A percentile compares a stretch with the other conserved stretches of the same genome.
phyloP scores from a whole-genome alignment of 1,140 invertebrate genomes.

The Semibalanus balanoides region DNA sequence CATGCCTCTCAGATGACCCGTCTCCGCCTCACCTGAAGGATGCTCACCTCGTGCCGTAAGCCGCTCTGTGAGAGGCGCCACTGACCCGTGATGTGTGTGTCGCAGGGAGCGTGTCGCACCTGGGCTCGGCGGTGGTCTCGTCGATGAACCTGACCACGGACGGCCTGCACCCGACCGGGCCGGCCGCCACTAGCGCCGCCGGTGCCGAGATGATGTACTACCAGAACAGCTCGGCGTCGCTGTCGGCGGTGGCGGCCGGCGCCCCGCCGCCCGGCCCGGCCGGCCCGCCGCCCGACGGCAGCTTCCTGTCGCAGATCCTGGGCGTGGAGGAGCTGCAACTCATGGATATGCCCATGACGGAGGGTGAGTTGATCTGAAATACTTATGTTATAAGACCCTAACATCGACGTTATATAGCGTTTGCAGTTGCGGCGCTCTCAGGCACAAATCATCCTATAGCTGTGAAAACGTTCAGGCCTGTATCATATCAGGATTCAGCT shows the following conservation, averaged over 20 bases:
- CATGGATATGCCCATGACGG: constrained; percentile 77
- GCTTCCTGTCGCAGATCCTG: constrained; percentile 66
- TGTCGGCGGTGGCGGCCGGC: not conserved
- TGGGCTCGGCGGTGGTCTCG: constrained; percentile 59
- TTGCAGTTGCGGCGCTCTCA: too few relatives aligned
- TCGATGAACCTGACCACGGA: constrained; percentile 54
- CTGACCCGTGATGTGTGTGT: too few relatives aligned
- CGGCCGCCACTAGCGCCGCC: constrained; percentile 19
- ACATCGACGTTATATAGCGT: too few relatives aligned
- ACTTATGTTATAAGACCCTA: too few relatives aligned
- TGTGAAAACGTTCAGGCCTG: too few relatives aligned
- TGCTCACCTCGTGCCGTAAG: too few relatives aligned
- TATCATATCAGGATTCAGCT: too few relatives aligned
- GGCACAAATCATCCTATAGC: too few relatives aligned
- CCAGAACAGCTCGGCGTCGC: constrained; percentile 28
- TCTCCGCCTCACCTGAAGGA: too few relatives aligned
- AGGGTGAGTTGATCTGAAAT: constrained; percentile 55
- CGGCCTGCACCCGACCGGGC: constrained; percentile 23
- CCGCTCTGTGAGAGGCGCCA: too few relatives aligned
- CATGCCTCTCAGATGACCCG: too few relatives aligned
- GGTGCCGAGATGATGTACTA: constrained; percentile 47
- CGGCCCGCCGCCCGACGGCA: constrained; percentile 42
- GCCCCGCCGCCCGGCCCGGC: not conserved
- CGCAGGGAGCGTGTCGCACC: constrained; percentile 32
- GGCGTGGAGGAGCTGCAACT: constrained; percentile 73